A percentile compares a stretch with the other conserved stretches of the same genome.
These are phyloP conservation scores for Neolamprologus modestus DNA, from an alignment of 2,113 vertebrate species.

Conservation along the genomic window DNA sequence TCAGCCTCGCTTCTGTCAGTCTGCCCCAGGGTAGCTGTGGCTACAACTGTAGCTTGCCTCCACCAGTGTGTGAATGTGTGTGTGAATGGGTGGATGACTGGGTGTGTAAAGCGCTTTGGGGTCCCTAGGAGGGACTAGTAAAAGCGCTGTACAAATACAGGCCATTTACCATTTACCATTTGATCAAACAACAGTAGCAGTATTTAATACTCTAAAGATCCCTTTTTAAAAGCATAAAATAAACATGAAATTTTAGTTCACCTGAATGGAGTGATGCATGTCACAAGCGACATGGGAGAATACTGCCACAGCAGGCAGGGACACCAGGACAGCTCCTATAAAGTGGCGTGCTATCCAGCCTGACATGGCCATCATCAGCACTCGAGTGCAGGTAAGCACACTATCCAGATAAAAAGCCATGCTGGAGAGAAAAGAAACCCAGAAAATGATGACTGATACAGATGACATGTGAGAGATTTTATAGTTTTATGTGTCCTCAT, in stretches of 20 bases:
- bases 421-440: conserved; percentile 55
- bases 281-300: conserved; percentile 86
- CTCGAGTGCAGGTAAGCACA: conserved; percentile 79
- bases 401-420: conserved; percentile 92
- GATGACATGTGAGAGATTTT: neutral
- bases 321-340: conserved; percentile 87
- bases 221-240: neutral
- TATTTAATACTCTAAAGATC: neutral
- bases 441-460: neutral
- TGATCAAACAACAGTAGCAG: neutral
- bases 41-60: too few species aligned
- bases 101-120: too few species aligned
- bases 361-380: conserved; percentile 79
- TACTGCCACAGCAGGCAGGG: conserved; percentile 85
- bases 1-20: too few species aligned
- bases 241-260: neutral
- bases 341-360: conserved; percentile 91
- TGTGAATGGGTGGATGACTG: too few species aligned
- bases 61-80: too few species aligned
- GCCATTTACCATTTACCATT: too few species aligned
- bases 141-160: too few species aligned
- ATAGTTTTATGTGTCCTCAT: neutral
- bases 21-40: too few species aligned
- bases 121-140: too few species aligned
- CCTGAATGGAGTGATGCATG: conserved; percentile 69